phyloP scores from a whole-genome alignment of 2,888 invertebrate genomes.

The Stegana nigrithorax region DNA sequence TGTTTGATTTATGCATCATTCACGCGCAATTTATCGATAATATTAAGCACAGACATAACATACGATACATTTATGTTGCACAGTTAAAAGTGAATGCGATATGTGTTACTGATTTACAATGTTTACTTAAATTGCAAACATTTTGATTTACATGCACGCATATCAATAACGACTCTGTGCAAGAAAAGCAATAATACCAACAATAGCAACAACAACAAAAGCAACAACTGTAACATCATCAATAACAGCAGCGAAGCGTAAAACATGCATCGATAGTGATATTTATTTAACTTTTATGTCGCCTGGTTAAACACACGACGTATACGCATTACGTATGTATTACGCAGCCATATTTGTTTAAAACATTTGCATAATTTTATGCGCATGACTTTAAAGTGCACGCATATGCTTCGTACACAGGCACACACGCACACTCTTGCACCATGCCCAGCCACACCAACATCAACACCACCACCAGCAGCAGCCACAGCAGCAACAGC shows the following conservation, averaged over 20 bases:
- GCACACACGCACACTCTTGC: conserved; percentile 21
- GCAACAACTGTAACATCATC: conserved; percentile 26
- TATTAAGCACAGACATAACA: conserved; percentile 14
- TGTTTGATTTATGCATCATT: conserved; percentile 55
- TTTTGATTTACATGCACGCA: conserved; percentile 35
- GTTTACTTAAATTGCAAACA: conserved; percentile 44
- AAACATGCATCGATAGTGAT: conserved; percentile 50
- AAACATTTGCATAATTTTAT: conserved; percentile 46
- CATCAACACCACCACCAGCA: neutral
- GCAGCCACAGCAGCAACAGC: neutral
- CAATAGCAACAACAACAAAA: conserved; percentile 28
- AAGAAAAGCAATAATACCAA: conserved; percentile 35
- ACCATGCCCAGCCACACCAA: neutral
- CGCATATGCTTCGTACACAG: conserved; percentile 28
- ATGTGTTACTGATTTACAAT: conserved; percentile 48
- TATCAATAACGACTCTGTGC: conserved; percentile 52
- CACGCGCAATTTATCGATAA: conserved; percentile 50
- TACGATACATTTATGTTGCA: neutral
- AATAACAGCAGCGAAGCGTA: conserved; percentile 35
- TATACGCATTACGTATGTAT: conserved; percentile 10
- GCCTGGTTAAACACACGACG: conserved; percentile 11
- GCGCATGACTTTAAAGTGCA: too few relatives aligned
- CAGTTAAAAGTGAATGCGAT: conserved; percentile 26
- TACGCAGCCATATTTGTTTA: conserved; percentile 34
- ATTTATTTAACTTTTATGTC: conserved; percentile 54